Evolutionary conservation across 2,888 invertebrate species (phyloP), one percentile per base, ranked within the genome.

Genomic region (Synergus japonicus): DNA sequence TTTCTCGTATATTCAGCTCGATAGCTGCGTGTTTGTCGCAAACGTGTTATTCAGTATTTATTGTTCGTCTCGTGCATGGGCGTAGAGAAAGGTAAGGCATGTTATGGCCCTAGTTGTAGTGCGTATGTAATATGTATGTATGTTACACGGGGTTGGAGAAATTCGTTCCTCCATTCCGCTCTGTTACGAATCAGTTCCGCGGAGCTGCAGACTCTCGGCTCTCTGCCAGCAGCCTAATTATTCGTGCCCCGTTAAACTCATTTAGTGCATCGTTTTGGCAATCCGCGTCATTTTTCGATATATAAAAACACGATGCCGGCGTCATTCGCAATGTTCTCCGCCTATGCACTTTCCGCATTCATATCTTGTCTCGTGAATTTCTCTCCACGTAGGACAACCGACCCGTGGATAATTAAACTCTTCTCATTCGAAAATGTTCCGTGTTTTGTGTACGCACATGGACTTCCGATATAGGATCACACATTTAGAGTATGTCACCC

Each of bases 141-240:
- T 54, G 54, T 4, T 54, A 54, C 43, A 12, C 60, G 18, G 80
- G 79, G 80, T 79, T 79, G 79, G 82, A 82, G 78, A 80, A 82
- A 81, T 81, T 79, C 77, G 8, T 22, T 81, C 80, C 77, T 78
- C 83, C 85, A 82, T 84, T 82, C 83, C 87, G 83, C 78, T 84
- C 85, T 84, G 83, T 79, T 84, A 80, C 83, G 85, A 88, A 88
- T 88, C 86, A 87, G 87, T 86, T 87, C 86, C 85, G 83, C 85
- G 83, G 83, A 78, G 81, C 82, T 84, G 83, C 79, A 73, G 79
- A 82, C 80, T 81, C 87, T 90, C 88, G 91, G 90, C 90, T 85
- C 83, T 83, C 81, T 88, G 91, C 91, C 91, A 91, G 89, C 86
- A 89, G 85, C 87, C 89, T 90, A 91, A 91, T 91, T 91, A 91